These are phyloP conservation scores for Auanema sp. DNA, from an alignment of 2,888 invertebrate species.

Conservation along the genomic window DNA sequence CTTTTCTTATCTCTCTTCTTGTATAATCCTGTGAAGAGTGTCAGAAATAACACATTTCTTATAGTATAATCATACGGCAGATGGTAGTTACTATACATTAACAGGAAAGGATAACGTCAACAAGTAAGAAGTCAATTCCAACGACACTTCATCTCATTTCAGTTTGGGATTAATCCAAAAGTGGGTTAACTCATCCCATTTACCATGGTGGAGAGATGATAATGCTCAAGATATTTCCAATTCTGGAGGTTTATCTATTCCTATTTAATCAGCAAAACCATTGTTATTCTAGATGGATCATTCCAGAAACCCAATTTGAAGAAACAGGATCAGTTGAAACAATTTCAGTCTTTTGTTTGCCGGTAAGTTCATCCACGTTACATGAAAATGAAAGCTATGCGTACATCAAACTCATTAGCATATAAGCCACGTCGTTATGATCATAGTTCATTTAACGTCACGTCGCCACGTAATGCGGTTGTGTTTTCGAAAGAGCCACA, in stretches of 20 bases:
- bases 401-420: too few species aligned
- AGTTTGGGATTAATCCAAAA: conserved; percentile 35
- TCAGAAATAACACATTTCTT: conserved; percentile 9
- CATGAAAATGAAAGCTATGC: too few species aligned
- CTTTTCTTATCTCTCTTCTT: too few species aligned
- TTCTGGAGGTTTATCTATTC: conserved; percentile 24
- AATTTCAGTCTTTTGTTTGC: conserved; percentile 52
- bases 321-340: conserved; percentile 39
- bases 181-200: conserved; percentile 27
- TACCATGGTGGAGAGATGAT: conserved; percentile 34
- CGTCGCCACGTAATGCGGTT: too few species aligned
- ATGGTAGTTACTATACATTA: conserved; percentile 41
- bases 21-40: not conserved
- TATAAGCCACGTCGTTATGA: not conserved
- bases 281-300: conserved; percentile 43
- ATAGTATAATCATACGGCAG: conserved; percentile 48
- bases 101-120: conserved; percentile 46
- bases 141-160: conserved; percentile 5
- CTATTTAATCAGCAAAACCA: too few species aligned
- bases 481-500: not conserved
- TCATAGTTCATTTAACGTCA: not conserved
- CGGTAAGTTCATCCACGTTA: conserved; percentile 18
- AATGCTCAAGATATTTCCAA: conserved; percentile 25
- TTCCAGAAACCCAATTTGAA: conserved; percentile 48
- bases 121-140: conserved; percentile 21